Conservation (phyloP, 2,113 vertebrate genomes). For the Procavia capensis region DNA sequence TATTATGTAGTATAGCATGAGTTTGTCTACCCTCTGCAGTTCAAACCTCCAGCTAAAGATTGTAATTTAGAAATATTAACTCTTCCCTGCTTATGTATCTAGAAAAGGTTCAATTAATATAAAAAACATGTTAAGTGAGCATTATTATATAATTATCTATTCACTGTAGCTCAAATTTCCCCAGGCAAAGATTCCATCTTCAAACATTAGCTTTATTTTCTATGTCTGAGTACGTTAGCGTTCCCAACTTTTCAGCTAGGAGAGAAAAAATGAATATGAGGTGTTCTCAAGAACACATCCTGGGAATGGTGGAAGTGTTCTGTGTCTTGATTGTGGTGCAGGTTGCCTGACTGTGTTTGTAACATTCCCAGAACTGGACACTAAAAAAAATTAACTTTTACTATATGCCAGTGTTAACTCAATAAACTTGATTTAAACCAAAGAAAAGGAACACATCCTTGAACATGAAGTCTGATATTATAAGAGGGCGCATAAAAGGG, state of each 20-base stretch:
- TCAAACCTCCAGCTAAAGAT: slow-evolving; percentile 5
- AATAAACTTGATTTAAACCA: slow-evolving; percentile 2
- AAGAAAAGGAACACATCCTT: background rate
- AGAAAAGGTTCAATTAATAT: slow-evolving; percentile 1
- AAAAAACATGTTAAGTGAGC: background rate
- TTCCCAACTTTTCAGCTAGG: background rate
- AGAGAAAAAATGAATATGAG: background rate
- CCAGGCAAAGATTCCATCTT: slow-evolving; percentile 44
- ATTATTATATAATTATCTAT: slow-evolving; percentile 7
- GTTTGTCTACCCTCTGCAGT: background rate
- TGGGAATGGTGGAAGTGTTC: background rate
- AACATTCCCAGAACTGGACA: background rate
- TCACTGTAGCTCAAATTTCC: background rate
- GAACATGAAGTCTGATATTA: background rate
- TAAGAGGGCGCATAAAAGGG: background rate
- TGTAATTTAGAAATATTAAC: slow-evolving; percentile 21
- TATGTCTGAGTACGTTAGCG: background rate
- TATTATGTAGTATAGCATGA: background rate
- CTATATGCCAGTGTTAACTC: background rate
- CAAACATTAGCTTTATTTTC: background rate
- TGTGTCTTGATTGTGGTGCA: background rate
- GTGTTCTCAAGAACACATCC: background rate
- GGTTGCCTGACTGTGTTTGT: background rate
- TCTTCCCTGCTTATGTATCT: background rate
- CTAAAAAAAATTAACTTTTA: background rate